Conservation (phyloP, 2,797 vertebrate species). For the Molossus molossus region DNA sequence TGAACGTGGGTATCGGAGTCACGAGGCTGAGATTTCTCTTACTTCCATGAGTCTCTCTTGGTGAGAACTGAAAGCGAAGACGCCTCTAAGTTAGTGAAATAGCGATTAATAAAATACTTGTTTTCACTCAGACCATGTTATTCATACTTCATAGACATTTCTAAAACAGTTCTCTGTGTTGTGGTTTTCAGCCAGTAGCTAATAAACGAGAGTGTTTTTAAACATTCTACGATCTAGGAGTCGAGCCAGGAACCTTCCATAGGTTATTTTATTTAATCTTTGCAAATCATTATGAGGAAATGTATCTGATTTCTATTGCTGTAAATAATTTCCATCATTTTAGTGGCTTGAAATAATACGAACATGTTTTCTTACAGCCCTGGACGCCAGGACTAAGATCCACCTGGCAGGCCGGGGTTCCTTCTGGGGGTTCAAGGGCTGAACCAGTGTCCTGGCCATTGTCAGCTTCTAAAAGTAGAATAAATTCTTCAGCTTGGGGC, state of each 20-base stretch:
- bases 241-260: background rate
- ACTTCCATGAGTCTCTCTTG: background rate
- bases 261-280: background rate
- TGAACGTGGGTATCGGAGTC: background rate
- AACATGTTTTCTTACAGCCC: background rate
- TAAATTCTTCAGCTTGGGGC: too few relatives aligned
- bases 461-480: background rate
- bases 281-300: background rate
- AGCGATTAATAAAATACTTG: background rate
- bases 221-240: background rate
- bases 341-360: background rate
- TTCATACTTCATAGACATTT: conserved; percentile 24
- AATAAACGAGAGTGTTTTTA: background rate
- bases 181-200: background rate
- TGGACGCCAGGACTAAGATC: background rate
- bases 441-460: background rate
- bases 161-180: background rate
- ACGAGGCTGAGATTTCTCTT: background rate
- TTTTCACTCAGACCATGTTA: background rate
- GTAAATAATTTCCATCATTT: background rate
- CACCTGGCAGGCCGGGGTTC: background rate
- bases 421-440: background rate
- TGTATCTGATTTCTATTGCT: conserved; percentile 23
- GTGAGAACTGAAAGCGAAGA: background rate
- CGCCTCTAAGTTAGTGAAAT: background rate